Evolutionary conservation across 2,888 invertebrate genomes (phyloP).

Genomic region (Torymus tubicola): DNA sequence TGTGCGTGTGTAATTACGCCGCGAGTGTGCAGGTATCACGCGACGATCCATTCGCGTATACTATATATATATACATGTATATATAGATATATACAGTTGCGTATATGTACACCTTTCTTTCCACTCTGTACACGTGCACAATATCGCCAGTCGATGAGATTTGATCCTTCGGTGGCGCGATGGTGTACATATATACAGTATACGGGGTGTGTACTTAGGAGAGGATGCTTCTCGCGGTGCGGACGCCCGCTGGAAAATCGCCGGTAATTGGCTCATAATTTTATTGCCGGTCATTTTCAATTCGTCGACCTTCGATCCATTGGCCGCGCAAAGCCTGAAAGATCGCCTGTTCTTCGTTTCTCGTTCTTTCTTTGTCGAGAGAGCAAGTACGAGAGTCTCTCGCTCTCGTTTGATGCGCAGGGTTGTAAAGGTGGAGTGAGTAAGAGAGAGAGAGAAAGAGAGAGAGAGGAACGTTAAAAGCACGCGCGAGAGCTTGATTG

Average conservation of each 20-base stretch:
- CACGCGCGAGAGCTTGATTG: slow-evolving; percentile 8
- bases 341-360: too few species aligned
- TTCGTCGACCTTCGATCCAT: slow-evolving; percentile 39
- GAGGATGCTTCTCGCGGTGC: not conserved
- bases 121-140: too few species aligned
- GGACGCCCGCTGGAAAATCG: slow-evolving; percentile 17
- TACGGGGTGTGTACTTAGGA: slow-evolving; percentile 6
- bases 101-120: not conserved
- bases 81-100: not conserved
- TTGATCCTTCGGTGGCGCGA: not conserved
- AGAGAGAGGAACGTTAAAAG: slow-evolving; percentile 12
- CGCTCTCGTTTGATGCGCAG: not conserved
- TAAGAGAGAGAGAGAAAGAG: too few species aligned
- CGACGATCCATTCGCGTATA: slow-evolving; percentile 12
- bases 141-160: slow-evolving; percentile 7
- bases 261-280: slow-evolving; percentile 46
- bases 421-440: not conserved
- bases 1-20: slow-evolving; percentile 29
- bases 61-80: not conserved
- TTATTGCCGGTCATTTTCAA: slow-evolving; percentile 47
- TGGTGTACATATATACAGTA: not conserved
- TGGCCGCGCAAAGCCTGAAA: not conserved
- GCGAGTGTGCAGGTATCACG: slow-evolving; percentile 31
- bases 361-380: too few species aligned
- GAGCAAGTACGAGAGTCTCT: too few species aligned